Conservation (phyloP, 92 coral and sea anemone species). For the Pocillopora meandrina region DNA sequence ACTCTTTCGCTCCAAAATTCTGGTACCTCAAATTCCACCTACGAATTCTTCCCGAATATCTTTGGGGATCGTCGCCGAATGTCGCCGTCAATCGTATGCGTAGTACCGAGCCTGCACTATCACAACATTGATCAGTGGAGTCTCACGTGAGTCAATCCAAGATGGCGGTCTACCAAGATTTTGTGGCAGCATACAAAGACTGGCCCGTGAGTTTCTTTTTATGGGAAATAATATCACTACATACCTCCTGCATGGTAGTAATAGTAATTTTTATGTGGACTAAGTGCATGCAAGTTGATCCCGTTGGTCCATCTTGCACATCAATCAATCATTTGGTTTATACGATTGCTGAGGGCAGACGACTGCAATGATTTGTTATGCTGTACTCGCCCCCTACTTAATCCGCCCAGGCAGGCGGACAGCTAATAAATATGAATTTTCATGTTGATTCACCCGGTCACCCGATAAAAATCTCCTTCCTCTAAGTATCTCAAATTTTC, state of each 20-base stretch:
- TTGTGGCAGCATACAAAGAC: constrained; percentile 66
- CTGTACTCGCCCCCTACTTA: too few relatives aligned
- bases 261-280: background rate
- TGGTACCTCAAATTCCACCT: background rate
- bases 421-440: background rate
- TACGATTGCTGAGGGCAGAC: too few relatives aligned
- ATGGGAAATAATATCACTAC: background rate
- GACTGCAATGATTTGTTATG: background rate
- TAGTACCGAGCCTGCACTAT: constrained; percentile 2
- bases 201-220: constrained; percentile 74
- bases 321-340: constrained; percentile 2
- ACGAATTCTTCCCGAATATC: background rate
- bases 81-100: background rate
- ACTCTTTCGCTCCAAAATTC: too few relatives aligned
- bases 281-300: background rate
- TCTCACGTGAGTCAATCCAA: constrained; percentile 40
- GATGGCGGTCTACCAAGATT: constrained; percentile 82
- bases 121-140: constrained; percentile 18
- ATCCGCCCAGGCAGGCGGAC: constrained; percentile 12
- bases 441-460: background rate
- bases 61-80: background rate
- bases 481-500: background rate
- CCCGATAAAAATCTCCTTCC: background rate
- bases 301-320: background rate
- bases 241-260: background rate